A percentile compares a stretch with the other conserved stretches of the same genome.
Evolutionary conservation across 2,888 invertebrate species (phyloP).

Genomic region (Ferdinandea cuprea): DNA sequence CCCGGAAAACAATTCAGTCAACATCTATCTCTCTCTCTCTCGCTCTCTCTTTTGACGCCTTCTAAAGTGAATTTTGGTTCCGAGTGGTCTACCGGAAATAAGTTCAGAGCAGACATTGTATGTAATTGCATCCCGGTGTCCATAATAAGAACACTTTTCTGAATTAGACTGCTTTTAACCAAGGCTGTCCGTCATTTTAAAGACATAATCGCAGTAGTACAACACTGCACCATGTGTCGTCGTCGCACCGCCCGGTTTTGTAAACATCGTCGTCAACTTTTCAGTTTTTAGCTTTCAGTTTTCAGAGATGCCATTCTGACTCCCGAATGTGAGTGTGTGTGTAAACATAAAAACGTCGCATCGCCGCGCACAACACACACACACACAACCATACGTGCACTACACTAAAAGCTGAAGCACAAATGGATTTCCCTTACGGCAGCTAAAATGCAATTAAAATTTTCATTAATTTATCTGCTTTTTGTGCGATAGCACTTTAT

Average conservation of each 20-base stretch:
- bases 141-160: slow-evolving; percentile 47
- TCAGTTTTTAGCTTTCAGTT: too few species aligned
- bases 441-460: slow-evolving; percentile 78
- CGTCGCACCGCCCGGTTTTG: slow-evolving; percentile 39
- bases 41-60: slow-evolving; percentile 34
- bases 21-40: slow-evolving; percentile 58
- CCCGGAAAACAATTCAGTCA: slow-evolving; percentile 58
- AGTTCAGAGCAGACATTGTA: slow-evolving; percentile 41
- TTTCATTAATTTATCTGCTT: slow-evolving; percentile 78
- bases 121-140: slow-evolving; percentile 61
- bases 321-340: slow-evolving; percentile 11
- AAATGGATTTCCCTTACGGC: slow-evolving; percentile 74
- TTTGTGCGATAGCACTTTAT: slow-evolving; percentile 77
- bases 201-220: slow-evolving; percentile 61
- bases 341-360: neutral
- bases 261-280: slow-evolving; percentile 66
- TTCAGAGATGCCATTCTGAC: slow-evolving; percentile 47
- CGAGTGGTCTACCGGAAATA: slow-evolving; percentile 59
- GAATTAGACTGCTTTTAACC: slow-evolving; percentile 39
- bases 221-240: too few species aligned
- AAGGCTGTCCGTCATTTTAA: slow-evolving; percentile 39
- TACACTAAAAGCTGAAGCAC: slow-evolving; percentile 54
- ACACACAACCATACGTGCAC: slow-evolving; percentile 3
- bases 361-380: neutral
- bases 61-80: slow-evolving; percentile 56